phyloP scores from a whole-genome alignment of 2,113 vertebrate genomes.

The Cinclus cinclus region DNA sequence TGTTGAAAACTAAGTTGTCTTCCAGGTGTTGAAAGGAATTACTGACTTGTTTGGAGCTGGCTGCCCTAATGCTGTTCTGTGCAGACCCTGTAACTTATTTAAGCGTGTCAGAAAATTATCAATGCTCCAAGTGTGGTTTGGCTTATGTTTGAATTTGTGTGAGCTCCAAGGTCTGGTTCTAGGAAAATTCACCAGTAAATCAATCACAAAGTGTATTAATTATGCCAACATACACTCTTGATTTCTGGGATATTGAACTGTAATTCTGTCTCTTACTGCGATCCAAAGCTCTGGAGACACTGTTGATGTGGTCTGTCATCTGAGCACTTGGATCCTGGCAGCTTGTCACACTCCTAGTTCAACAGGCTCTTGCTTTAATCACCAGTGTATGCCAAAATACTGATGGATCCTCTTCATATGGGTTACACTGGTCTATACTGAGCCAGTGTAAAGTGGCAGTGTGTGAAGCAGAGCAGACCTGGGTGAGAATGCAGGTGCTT shows the following conservation, averaged over 20 bases:
- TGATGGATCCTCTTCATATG: neutral
- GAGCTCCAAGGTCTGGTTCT: neutral
- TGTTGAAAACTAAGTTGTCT: neutral
- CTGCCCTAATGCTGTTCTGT: neutral
- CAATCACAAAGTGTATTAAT: neutral
- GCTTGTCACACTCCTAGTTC: neutral
- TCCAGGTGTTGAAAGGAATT: constrained; percentile 5
- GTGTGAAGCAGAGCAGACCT: neutral
- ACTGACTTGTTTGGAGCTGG: neutral
- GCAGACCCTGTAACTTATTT: neutral
- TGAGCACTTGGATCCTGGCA: neutral
- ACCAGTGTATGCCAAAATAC: neutral
- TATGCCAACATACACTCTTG: neutral
- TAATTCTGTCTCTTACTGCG: neutral
- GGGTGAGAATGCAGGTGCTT: neutral
- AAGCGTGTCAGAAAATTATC: neutral
- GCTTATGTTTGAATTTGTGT: neutral
- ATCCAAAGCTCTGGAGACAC: neutral
- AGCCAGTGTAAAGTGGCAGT: neutral
- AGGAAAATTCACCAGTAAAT: neutral
- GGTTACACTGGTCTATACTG: neutral
- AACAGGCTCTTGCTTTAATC: neutral
- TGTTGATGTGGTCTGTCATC: neutral
- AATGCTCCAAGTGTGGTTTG: neutral
- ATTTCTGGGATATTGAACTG: neutral